Evolutionary conservation across 2,888 invertebrate genomes (phyloP).

Genomic region (Piscicola geometra): DNA sequence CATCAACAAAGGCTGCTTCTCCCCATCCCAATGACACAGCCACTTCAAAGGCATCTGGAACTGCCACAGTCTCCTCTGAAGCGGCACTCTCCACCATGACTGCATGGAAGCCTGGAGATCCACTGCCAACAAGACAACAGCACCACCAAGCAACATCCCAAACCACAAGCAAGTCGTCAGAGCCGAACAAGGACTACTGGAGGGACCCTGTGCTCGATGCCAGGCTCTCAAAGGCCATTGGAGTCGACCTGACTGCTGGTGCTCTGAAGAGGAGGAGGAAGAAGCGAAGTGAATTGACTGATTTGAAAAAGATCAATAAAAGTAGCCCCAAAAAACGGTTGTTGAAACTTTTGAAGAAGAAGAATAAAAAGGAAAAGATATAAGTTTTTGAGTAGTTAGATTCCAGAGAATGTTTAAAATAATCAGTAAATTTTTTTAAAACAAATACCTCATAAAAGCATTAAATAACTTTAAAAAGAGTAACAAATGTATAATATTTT

Average conservation of each 20-base stretch:
- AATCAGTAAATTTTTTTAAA: background rate
- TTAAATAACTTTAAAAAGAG: too few species aligned
- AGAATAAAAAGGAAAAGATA: background rate
- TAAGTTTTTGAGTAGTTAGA: background rate
- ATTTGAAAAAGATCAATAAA: slow-evolving; percentile 11
- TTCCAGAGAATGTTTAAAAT: background rate
- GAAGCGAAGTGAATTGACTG: slow-evolving; percentile 1
- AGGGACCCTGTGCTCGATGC: background rate
- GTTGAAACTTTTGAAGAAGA: background rate
- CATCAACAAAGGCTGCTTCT: background rate
- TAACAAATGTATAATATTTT: too few species aligned
- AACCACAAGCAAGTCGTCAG: too few species aligned
- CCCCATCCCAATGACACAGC: too few species aligned
- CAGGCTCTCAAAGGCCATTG: background rate
- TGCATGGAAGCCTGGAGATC: background rate
- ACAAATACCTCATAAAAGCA: background rate
- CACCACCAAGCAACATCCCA: too few species aligned
- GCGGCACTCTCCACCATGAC: background rate
- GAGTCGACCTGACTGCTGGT: slow-evolving; percentile 1
- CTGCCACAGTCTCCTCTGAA: background rate
- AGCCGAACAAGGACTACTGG: slow-evolving; percentile 2
- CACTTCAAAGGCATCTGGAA: background rate
- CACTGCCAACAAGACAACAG: background rate
- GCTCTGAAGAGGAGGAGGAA: background rate
- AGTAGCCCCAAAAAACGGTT: slow-evolving; percentile 3